Evolutionary conservation across 2,888 invertebrate species (phyloP), one percentile per base, ranked within the genome.

Genomic region (Athalia rosae): DNA sequence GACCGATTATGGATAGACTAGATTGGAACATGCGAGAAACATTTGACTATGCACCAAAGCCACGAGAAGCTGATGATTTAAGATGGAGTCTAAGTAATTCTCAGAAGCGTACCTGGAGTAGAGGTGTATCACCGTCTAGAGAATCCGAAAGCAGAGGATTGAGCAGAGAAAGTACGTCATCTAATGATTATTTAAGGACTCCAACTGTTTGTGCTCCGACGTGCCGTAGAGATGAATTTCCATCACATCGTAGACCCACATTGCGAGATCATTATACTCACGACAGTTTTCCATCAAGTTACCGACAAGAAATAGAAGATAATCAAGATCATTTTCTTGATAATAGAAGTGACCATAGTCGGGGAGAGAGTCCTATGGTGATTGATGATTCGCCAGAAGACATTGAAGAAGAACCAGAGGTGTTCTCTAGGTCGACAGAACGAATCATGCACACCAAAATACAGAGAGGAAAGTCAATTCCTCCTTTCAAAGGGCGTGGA

Each of bases 21-120:
- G 89, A 89, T 64, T 89, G 89, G 89, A 85, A 84, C 67, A 78
- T 85, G 64, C 84, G 88, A 3, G 88, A 89, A 15, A 82, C 83
- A 4, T 86, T 80, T 59, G 89, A 89, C 48, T 87, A 84, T 45
- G 48, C 79, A 0, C 53, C 84, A 1, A 84, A 82, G 48, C 79
- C 83, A 58, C 86, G 86, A 4, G 88, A 89, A 8, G 82, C 81
- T 2, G 86, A 86, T 3, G 89, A 90, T 76, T 76, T 89, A 4
- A 84, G 89, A 8, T 88, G 87, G 83, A 88, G 84, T 74, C 79
- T 89, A 48, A 88, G 78, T 61, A 89, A 85, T 78, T 86, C 85
- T 4, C 86, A 86, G 64, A 87, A 84, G 74, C 81, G 84, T 58
- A 69, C 81, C 4, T 85, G 84, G 84, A 82, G 79, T 67, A 83